Base-by-base conservation (phyloP, 2,888 invertebrate genomes). In the Eupithecia subfuscata region DNA sequence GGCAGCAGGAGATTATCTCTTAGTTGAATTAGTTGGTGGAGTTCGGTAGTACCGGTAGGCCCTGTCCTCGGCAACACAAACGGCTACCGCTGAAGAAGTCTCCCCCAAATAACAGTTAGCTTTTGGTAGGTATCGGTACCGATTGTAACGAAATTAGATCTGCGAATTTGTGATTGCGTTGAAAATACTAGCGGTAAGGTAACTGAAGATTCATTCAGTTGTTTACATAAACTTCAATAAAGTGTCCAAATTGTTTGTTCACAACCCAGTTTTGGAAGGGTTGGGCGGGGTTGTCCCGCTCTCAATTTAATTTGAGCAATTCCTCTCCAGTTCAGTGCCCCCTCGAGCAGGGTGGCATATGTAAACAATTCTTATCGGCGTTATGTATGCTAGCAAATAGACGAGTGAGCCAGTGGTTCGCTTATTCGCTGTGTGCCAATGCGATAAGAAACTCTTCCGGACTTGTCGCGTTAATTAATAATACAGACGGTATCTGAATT, bases 381-480 rank as follows among this genome's bases (percentile, higher is more conserved):
- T 37, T 65, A 71, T 71, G 64, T 65, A 14, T 65, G 45, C 22
- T 22, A 48, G 30, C 43, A 67, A 70, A 67, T 25, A 64, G 37
- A 48, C 18, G 70, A 64, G 40, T 76, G 69, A 60, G 68, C 71
- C 69, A 69, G 68, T 71, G 74, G 65, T 70, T 34, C 65, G 60
- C 40, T 40, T 43, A 48, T 60, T 71, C 25, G 69, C 70, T 74
- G 65, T 74, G 69, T 45, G 71, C 74, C 60, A 74, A 71, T 45
- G 71, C 71, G 76, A 76, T 76, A 76, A 71, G 69, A 67, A 74
- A 76, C 71, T 77, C 69, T 71, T 74, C 74, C 74, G 56, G 76
- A 45, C 65, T 71, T 63, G 25, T 64, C 71, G 71, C 76, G 34
- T 77, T 74, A 74, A 71, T 72, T 74, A 77, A 71, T 22, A 68